A percentile compares a stretch with the other conserved stretches of the same genome.
phyloP scores from a whole-genome alignment of 2,113 vertebrate species.

The Aleadryas rufinucha region DNA sequence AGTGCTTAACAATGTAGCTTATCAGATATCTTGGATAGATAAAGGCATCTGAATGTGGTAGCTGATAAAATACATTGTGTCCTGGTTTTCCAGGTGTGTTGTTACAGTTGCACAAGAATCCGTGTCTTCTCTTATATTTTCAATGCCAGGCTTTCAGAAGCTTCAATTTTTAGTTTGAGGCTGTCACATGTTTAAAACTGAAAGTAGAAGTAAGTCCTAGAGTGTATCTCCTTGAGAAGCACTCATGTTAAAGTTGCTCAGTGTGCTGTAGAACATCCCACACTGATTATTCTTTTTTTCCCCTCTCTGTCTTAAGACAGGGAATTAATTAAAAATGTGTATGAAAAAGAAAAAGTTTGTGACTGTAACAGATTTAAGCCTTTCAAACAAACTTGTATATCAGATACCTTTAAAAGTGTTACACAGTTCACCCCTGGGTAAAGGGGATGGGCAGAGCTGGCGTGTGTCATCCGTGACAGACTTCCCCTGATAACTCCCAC shows the following conservation, averaged over 20 bases:
- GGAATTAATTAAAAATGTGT: not conserved
- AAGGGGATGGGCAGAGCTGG: not conserved
- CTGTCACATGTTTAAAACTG: not conserved
- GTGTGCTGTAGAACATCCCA: not conserved
- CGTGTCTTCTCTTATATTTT: fast-evolving
- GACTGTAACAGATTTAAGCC: not conserved
- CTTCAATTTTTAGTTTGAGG: not conserved
- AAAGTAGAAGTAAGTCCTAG: not conserved
- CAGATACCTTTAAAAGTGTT: not conserved
- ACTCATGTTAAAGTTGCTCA: not conserved
- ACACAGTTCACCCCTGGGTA: not conserved
- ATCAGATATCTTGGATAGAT: not conserved
- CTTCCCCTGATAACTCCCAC: not conserved
- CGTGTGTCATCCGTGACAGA: too few species aligned
- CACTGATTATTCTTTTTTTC: not conserved
- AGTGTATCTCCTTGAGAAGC: not conserved
- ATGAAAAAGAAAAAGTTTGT: not conserved
- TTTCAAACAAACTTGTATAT: not conserved
- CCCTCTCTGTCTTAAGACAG: not conserved
- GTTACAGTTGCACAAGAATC: not conserved
- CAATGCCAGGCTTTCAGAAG: not conserved
- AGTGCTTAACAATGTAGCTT: not conserved
- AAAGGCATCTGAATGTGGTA: not conserved
- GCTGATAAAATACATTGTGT: not conserved
- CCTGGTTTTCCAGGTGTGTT: not conserved